phyloP scores from a whole-genome alignment of 2,888 invertebrate genomes.

The Oligia strigilis region DNA sequence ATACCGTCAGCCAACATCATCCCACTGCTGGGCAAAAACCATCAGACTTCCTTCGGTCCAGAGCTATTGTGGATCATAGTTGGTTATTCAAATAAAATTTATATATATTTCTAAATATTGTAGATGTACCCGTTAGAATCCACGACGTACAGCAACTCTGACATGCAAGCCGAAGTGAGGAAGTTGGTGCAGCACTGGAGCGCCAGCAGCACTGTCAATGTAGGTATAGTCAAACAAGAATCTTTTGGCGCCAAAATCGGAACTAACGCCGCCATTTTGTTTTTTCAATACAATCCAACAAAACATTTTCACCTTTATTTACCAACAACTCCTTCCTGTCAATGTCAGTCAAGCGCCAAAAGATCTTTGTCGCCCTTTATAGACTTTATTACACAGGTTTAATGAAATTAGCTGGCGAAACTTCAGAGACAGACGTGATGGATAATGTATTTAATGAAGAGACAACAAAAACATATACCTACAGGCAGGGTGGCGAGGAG shows the following conservation, averaged over 20 bases:
- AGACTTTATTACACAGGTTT: neutral
- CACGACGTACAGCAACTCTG: slow-evolving; percentile 4
- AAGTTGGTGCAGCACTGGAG: slow-evolving; percentile 14
- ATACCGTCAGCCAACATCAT: neutral
- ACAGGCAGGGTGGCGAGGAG: too few species aligned
- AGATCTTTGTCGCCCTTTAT: neutral
- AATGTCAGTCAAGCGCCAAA: neutral
- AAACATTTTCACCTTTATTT: neutral
- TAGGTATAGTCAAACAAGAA: neutral
- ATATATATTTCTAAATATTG: neutral
- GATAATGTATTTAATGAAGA: too few species aligned
- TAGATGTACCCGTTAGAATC: slow-evolving; percentile 33
- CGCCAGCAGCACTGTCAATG: neutral
- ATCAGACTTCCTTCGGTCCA: neutral
- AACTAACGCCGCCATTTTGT: neutral
- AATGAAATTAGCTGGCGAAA: too few species aligned
- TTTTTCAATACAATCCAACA: neutral
- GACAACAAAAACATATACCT: too few species aligned
- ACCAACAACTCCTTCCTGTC: neutral
- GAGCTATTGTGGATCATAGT: neutral
- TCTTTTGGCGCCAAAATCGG: too few species aligned
- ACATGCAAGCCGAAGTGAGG: neutral
- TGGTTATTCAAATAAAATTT: neutral
- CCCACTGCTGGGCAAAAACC: too few species aligned
- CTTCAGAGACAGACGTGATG: too few species aligned